These are phyloP conservation scores for Eremobia ochroleuca DNA, from an alignment of 2,888 invertebrate genomes.

Conservation along the genomic window DNA sequence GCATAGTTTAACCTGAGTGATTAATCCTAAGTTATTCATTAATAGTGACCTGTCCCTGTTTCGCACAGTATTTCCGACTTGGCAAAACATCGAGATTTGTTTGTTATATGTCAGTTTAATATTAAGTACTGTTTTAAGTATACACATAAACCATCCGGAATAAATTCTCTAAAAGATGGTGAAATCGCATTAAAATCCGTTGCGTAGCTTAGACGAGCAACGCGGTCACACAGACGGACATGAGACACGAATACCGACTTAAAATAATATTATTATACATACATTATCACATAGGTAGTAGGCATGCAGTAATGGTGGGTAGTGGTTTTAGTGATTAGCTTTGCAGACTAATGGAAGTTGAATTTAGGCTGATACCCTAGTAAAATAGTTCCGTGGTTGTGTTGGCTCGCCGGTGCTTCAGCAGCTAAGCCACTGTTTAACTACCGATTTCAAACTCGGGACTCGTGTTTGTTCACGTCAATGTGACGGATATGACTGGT, in stretches of 20 bases:
- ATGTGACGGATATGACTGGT: slow-evolving; percentile 6
- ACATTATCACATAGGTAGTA: background rate
- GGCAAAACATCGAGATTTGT: background rate
- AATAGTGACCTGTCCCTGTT: background rate
- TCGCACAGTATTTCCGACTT: background rate
- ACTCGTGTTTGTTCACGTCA: slow-evolving; percentile 8
- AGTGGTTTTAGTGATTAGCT: background rate
- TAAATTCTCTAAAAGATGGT: background rate
- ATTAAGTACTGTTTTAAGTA: background rate
- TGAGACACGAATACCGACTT: background rate
- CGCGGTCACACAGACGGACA: background rate
- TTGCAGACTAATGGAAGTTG: background rate
- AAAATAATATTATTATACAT: background rate
- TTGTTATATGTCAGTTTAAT: background rate
- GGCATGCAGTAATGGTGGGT: too few species aligned
- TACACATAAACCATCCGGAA: background rate
- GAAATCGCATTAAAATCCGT: background rate
- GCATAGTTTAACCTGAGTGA: too few species aligned
- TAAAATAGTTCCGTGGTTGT: background rate
- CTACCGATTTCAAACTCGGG: background rate
- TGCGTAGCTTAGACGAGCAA: background rate
- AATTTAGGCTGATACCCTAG: background rate
- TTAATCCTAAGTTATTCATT: background rate
- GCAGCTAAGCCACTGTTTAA: background rate
- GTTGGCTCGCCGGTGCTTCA: background rate